Evolutionary conservation across 2,797 vertebrate genomes (phyloP).

Genomic region (Botia kubotai): DNA sequence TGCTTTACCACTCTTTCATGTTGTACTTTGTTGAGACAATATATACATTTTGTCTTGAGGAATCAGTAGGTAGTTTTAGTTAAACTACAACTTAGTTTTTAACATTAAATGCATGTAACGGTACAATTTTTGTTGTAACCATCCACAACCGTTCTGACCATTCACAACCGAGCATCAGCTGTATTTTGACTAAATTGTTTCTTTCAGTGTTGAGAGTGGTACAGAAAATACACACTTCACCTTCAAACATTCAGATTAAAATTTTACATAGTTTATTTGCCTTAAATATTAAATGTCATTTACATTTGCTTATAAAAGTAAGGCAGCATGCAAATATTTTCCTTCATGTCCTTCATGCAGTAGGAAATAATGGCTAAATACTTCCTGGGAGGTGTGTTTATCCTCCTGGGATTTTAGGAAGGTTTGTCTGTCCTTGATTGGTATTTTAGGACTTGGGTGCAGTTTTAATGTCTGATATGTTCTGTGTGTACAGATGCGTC

Average conservation of each 20-base stretch:
- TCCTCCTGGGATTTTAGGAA: slow-evolving; percentile 2
- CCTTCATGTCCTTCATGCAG: not conserved
- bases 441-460: not conserved
- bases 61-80: not conserved
- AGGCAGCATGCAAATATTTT: not conserved
- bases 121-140: not conserved
- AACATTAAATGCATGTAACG: not conserved
- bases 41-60: not conserved
- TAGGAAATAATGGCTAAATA: slow-evolving; percentile 8
- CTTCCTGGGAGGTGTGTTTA: not conserved
- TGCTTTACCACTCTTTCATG: slow-evolving; percentile 39
- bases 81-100: not conserved
- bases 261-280: not conserved
- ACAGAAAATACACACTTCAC: too few relatives aligned
- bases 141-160: not conserved
- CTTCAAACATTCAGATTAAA: not conserved
- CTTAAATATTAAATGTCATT: not conserved
- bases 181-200: too few relatives aligned
- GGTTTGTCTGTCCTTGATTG: not conserved
- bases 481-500: slow-evolving; percentile 35
- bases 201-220: too few relatives aligned
- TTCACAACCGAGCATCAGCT: too few relatives aligned
- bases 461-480: slow-evolving; percentile 24
- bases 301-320: not conserved
- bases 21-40: not conserved